Conservation (phyloP, 2,113 vertebrate genomes). For the Sapajus apella region DNA sequence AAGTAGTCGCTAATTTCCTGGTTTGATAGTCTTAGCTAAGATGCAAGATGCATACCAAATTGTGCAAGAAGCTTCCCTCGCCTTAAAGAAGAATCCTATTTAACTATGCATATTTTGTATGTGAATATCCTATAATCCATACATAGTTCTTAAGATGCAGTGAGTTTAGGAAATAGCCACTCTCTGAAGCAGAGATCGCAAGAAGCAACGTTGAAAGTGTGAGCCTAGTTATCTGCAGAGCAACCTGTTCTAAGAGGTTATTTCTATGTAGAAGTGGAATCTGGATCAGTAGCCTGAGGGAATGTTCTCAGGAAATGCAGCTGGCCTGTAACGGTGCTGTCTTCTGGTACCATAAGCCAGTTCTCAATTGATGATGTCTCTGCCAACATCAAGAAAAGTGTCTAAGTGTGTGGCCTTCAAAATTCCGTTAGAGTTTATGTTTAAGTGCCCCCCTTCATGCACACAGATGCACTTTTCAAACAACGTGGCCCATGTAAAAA, state of each 20-base stretch:
- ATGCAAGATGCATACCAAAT: neutral
- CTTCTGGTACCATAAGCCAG: neutral
- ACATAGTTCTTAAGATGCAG: neutral
- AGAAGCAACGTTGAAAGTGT: neutral
- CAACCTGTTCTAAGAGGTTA: neutral
- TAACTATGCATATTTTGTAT: neutral
- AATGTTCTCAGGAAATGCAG: neutral
- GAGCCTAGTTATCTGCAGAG: neutral
- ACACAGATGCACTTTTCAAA: neutral
- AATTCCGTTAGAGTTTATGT: neutral
- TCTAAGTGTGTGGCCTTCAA: neutral
- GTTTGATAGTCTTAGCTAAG: neutral
- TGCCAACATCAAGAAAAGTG: too few species aligned
- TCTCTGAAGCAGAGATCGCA: neutral
- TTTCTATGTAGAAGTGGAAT: neutral
- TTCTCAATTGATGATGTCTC: neutral
- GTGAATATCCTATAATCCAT: neutral
- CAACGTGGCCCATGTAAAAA: too few species aligned
- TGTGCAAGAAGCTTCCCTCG: neutral
- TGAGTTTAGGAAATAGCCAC: neutral
- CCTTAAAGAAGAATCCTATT: neutral
- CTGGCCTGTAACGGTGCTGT: accelerated
- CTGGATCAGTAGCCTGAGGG: neutral
- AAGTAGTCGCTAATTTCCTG: neutral
- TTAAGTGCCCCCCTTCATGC: accelerated